Evolutionary conservation across 2,888 invertebrate species (phyloP), one percentile per base, ranked within the genome.

Genomic region (Amphipoea oculea): DNA sequence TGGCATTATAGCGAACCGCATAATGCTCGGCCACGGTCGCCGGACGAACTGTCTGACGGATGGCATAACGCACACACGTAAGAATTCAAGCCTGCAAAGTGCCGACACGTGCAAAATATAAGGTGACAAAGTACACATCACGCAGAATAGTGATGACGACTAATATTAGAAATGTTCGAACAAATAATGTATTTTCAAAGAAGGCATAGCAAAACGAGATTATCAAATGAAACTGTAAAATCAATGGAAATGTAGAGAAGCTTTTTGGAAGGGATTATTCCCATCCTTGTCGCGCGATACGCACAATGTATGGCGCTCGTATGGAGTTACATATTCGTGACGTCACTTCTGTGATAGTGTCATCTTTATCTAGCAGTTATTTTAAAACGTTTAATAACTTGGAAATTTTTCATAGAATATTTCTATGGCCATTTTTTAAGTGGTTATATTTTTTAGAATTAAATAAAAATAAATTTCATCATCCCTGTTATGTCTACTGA

Each of bases 11-110:
- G 90, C 89, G 90, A 89, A 86, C 89, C 90, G 88, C 86, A 84
- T 95, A 94, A 94, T 93, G 86, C 91, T 86, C 84, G 86, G 85
- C 89, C 94, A 95, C 88, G 95, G 95, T 85, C 95, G 89, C 84
- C 65, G 88, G 67, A 84, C 86, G 87, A 83, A 80, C 87, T 77
- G 88, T 79, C 88, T 76, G 88, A 81, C 89, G 90, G 90, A 89
- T 89, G 90, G 86, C 83, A 90, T 89, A 90, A 88, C 88, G 85
- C 88, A 89, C 85, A 86, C 86, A 87, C 86, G 89, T 77, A 85
- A 79, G 83, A 82, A 91, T 89, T 92, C 92, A 94, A 95, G 86
- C 94, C 94, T 89, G 73, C 86, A 85, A 94, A 94, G 95, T 94
- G 94, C 93, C 88, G 86, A 87, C 90, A 91, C 83, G 82, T 88